phyloP scores from a whole-genome alignment of 2,113 vertebrate species.

The Abramis brama region DNA sequence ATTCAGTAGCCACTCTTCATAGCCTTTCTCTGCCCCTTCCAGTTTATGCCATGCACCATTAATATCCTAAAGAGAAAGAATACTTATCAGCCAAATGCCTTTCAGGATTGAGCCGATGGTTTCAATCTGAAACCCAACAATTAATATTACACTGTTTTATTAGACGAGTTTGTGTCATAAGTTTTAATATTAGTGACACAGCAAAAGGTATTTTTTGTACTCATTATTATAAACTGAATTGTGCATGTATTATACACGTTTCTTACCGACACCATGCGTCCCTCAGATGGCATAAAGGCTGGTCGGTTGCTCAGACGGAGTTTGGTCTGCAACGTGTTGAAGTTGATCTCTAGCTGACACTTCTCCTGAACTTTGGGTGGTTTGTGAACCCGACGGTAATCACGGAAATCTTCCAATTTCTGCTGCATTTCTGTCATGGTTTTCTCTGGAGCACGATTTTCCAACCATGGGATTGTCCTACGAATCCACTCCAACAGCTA shows the following conservation, averaged over 20 bases:
- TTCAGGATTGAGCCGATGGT: neutral
- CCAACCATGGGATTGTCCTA: slow-evolving; percentile 93
- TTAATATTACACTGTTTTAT: too few relatives aligned
- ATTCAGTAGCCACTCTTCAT: slow-evolving; percentile 92
- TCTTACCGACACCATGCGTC: slow-evolving; percentile 90
- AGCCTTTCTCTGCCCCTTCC: slow-evolving; percentile 93
- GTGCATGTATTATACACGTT: neutral
- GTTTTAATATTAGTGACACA: too few relatives aligned
- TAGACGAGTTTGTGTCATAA: too few relatives aligned
- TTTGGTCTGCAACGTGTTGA: slow-evolving; percentile 97
- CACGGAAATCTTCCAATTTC: slow-evolving; percentile 93
- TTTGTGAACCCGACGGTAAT: slow-evolving; percentile 89
- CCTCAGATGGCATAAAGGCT: slow-evolving; percentile 95
- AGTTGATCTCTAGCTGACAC: slow-evolving; percentile 96
- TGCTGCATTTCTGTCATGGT: slow-evolving; percentile 94
- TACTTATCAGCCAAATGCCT: neutral
- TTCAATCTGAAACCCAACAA: too few relatives aligned
- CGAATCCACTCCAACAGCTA: slow-evolving; percentile 95
- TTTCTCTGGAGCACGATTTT: slow-evolving; percentile 88
- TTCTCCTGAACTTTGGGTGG: slow-evolving; percentile 95
- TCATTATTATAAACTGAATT: neutral
- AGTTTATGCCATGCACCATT: slow-evolving; percentile 88
- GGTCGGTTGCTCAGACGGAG: slow-evolving; percentile 92
- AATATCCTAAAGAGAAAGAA: slow-evolving; percentile 82
- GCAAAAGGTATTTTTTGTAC: too few relatives aligned